Base-by-base conservation (phyloP, 92 coral and sea anemone species). In the Umimayanthus chanpuru region DNA sequence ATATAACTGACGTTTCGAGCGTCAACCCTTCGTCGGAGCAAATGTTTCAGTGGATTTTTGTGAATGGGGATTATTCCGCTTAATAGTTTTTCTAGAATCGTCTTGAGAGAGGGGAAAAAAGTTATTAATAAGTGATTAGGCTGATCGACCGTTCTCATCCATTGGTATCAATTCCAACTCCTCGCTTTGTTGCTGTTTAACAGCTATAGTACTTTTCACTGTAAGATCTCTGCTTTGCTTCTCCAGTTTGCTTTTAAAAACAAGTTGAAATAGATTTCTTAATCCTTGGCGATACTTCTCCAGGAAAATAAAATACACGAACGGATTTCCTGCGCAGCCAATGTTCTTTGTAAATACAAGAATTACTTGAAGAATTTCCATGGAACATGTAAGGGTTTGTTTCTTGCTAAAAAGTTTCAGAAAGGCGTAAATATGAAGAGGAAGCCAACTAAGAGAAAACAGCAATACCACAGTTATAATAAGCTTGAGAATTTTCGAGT, bases 241-340 rank as follows among this genome's bases (percentile, higher is more conserved):
- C 49, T 80, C n/a, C 70, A 56, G 3, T 56, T 80, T 56, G 10
- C 43, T 65, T 1, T 4, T 5, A 55, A 70, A 56, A 11, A 32
- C 50, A 56, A 16, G 4, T 12, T 18, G 32, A 26, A 68, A 83
- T 29, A 83, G 12, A 50, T 44, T 47, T 26, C 74, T 68, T 18
- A 83, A 47, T 29, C 87, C 78, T 39, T 40, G 65, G 87, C 79
- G 87, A 44, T 83, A 83, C 71, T 83, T 83, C 53, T 83, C 87
- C 26, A 83, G 38, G n/a, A 83, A 83, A 43, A 68, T 26, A 21
- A 83, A 67, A 32, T 83, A 83, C 23, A 83, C 87, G 29, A 71
- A 83, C 5, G 87, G 87, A 44, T 70, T 83, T 72, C 87, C 87
- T 25, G 87, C 64, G 3, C 64, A 83, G 50, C 87, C 87, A 47